Evolutionary conservation across 2,888 invertebrate genomes (phyloP), one percentile per base, ranked within the genome.

Genomic region (Nemoura dubitans): DNA sequence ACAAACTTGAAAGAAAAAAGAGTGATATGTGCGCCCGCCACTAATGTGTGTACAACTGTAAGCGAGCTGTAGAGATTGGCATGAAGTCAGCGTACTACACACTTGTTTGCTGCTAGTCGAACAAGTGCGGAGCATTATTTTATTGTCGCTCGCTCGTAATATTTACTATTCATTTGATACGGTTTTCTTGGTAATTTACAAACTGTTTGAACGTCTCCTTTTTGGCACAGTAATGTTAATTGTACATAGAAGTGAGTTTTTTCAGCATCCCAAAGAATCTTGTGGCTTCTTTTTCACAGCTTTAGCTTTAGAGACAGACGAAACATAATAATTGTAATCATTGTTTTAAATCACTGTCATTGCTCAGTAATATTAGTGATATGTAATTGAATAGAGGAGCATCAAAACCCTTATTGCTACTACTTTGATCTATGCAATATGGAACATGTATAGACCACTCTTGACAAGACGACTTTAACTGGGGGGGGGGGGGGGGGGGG

Each of bases 231-330:
- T 88, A 87, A 85, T 87, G 87, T 88, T 87, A 86, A 87, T 88
- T 87, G 88, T 88, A 88, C 85, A 88, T 88, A 88, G 88, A 88
- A 87, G 85, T 88, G 87, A 87, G 86, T 87, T 87, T 85, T 88
- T 88, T 87, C 86, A 88, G 88, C 88, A 88, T 88, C 88, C 87
- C 87, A 86, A 59, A 59, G 83, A 87, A 86, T 88, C 87, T 88
- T 88, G 88, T 88, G 88, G 88, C 88, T 88, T 88, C 59, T 59
- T 87, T 88, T 85, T 88, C 88, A 88, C 88, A 88, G 88, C 88
- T 88, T 88, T 88, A 88, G 88, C 88, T 88, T 88, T 88, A 88
- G 88, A 88, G 88, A 88, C 87, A 81, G 87, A 88, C 84, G 86
- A 82, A 87, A 84, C 84, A 84, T 84, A 81, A 81, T 81, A 30